A percentile compares a stretch with the other conserved stretches of the same genome.
Conservation (phyloP, 2,888 invertebrate species). For the Keiferia lycopersicella region DNA sequence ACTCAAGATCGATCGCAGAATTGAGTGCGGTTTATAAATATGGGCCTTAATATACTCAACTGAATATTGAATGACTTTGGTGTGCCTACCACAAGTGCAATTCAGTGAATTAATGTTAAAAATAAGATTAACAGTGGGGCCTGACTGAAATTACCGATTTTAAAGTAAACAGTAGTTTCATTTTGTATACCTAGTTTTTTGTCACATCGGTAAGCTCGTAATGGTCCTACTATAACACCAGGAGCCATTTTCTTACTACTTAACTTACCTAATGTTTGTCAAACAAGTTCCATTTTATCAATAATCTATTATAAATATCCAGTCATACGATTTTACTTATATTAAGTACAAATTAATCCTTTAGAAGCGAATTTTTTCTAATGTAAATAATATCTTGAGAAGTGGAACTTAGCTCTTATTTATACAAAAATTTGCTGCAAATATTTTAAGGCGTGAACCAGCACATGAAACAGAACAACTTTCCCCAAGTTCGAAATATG, state of each 20-base stretch:
- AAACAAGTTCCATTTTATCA: not conserved
- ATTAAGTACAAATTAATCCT: not conserved
- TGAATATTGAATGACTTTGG: not conserved
- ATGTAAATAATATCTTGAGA: not conserved
- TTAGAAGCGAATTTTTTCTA: not conserved
- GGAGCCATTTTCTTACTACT: constrained; percentile 12
- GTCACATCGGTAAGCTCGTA: not conserved
- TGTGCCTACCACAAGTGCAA: constrained; percentile 15
- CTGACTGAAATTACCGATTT: not conserved
- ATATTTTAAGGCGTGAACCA: no score
- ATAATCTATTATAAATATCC: not conserved
- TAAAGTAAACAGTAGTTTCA: not conserved
- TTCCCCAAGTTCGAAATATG: no score
- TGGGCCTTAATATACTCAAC: no score
- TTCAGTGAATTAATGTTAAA: not conserved
- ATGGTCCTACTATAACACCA: not conserved
- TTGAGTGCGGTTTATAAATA: no score
- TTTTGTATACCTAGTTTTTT: not conserved
- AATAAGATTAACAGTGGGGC: constrained; percentile 4
- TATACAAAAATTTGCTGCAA: not conserved
- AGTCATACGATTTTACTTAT: constrained; percentile 5
- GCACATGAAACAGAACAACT: no score
- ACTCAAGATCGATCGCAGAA: no score
- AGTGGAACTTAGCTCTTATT: not conserved
- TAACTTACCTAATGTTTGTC: constrained; percentile 5